These are phyloP conservation scores for Athalia circularis DNA, from an alignment of 2,888 invertebrate genomes.

Conservation along the genomic window DNA sequence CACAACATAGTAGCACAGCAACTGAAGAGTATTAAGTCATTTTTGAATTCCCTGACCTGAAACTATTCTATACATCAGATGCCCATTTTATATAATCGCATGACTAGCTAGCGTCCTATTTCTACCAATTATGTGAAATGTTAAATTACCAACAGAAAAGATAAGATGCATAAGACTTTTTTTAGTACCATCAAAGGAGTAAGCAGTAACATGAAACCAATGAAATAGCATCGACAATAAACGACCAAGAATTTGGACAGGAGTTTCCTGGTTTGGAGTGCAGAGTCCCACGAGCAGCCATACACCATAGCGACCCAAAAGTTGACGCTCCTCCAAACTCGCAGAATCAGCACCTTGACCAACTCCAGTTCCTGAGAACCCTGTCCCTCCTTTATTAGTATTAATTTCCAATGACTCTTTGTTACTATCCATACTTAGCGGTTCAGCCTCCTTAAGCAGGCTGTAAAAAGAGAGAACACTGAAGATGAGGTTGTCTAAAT, in stretches of 20 bases:
- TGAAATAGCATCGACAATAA: conserved; percentile 97
- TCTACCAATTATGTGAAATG: conserved; percentile 65
- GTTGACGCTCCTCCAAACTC: conserved; percentile 88
- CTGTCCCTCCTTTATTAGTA: conserved; percentile 68
- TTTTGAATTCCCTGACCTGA: conserved; percentile 10
- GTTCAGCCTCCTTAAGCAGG: conserved; percentile 94
- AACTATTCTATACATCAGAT: conserved; percentile 58
- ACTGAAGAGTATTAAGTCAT: conserved; percentile 4
- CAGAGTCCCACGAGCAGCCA: conserved; percentile 97
- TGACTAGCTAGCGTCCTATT: conserved; percentile 66
- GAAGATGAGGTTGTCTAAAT: conserved; percentile 41
- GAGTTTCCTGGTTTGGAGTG: conserved; percentile 86
- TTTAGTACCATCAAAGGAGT: conserved; percentile 91
- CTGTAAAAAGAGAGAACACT: conserved; percentile 63
- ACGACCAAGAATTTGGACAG: conserved; percentile 89
- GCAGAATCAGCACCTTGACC: conserved; percentile 69
- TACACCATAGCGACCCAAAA: conserved; percentile 95
- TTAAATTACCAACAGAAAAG: conserved; percentile 74
- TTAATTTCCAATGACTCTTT: conserved; percentile 74
- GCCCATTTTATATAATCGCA: conserved; percentile 54
- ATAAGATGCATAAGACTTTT: conserved; percentile 73
- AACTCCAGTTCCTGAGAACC: conserved; percentile 72
- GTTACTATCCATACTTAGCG: conserved; percentile 82
- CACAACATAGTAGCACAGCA: not conserved
- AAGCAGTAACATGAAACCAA: conserved; percentile 99